phyloP scores from a whole-genome alignment of 2,113 vertebrate genomes.

The Tachysurus vachellii region DNA sequence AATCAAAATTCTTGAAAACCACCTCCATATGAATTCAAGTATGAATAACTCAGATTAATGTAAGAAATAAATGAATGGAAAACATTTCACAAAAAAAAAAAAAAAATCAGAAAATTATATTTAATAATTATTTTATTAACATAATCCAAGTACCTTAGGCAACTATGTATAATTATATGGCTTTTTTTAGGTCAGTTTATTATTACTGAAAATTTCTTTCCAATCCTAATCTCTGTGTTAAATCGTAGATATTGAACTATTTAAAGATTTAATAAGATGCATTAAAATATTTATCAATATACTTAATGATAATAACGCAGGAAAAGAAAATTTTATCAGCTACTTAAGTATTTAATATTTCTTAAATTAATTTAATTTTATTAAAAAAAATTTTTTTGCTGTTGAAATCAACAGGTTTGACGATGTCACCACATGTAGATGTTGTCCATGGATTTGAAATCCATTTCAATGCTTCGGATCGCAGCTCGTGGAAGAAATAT shows the following conservation, averaged over 20 bases:
- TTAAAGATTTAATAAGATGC: not conserved
- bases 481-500: constrained; percentile 86
- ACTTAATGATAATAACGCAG: no score
- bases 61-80: not conserved
- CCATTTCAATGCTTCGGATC: constrained; percentile 83
- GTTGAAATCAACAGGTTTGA: constrained; percentile 81
- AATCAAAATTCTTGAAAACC: not conserved
- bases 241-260: not conserved
- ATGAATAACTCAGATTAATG: not conserved
- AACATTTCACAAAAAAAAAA: not conserved
- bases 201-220: not conserved
- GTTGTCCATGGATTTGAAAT: constrained; percentile 77
- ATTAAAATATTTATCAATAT: not conserved
- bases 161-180: not conserved
- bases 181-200: not conserved
- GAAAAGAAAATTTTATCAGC: not conserved
- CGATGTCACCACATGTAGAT: constrained; percentile 85
- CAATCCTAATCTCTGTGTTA: not conserved
- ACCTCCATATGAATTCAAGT: not conserved
- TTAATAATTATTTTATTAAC: not conserved
- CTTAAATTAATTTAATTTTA: constrained; percentile 8
- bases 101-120: no score
- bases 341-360: not conserved
- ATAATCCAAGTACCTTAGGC: not conserved
- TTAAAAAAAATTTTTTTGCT: constrained; percentile 60